phyloP scores from a whole-genome alignment of 2,113 vertebrate species.

The Microcebus griseorufus region DNA sequence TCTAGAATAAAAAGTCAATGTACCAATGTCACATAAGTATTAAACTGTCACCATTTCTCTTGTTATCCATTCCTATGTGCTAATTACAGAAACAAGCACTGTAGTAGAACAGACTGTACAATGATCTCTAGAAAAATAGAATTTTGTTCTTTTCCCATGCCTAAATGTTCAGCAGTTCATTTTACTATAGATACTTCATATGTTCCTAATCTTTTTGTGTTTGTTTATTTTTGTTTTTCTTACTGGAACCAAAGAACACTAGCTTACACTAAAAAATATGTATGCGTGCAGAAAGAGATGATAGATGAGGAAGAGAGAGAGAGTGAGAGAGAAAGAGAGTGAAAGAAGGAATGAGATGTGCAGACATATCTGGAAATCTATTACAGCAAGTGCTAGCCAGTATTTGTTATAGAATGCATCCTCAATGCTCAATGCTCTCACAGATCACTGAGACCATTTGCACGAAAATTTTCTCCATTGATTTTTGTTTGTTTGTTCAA shows the following conservation, averaged over 20 bases:
- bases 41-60: neutral
- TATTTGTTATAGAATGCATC: neutral
- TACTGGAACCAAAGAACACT: neutral
- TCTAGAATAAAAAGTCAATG: no score
- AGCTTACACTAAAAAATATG: neutral
- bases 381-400: neutral
- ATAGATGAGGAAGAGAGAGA: neutral
- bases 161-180: neutral
- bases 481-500: neutral
- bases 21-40: fast-evolving
- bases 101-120: neutral
- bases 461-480: neutral
- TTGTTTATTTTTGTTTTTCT: neutral
- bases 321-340: neutral
- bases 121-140: neutral
- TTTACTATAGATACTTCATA: neutral
- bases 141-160: neutral
- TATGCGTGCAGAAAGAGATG: no score
- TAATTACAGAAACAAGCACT: neutral
- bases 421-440: neutral
- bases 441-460: neutral
- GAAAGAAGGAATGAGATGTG: neutral
- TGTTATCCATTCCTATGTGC: neutral
- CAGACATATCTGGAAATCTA: neutral
- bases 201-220: neutral